Evolutionary conservation across 1,140 invertebrate species (phyloP).

Genomic region (Trichonephila clavata): DNA sequence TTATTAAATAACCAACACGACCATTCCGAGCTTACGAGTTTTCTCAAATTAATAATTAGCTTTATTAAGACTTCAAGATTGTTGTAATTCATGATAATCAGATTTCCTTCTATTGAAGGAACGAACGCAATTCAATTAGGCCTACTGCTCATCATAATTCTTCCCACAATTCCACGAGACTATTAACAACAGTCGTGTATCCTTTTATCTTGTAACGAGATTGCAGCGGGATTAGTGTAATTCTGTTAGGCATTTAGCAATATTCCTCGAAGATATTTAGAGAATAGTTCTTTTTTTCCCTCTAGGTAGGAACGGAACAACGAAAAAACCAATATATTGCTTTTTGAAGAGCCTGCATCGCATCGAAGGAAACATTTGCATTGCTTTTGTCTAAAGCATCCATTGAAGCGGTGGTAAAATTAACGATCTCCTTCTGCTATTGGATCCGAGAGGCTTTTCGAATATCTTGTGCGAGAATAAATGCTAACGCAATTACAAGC

Average conservation of each 20-base stretch:
- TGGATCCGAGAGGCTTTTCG: background rate
- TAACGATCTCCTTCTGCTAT: background rate
- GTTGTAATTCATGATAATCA: conserved; percentile 1
- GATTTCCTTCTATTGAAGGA: background rate
- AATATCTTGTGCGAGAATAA: background rate
- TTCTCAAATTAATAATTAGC: conserved; percentile 13
- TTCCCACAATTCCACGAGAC: background rate
- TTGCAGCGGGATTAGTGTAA: background rate
- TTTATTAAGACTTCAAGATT: conserved; percentile 17
- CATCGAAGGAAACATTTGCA: background rate
- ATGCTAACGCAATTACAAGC: conserved; percentile 9
- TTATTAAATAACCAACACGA: background rate
- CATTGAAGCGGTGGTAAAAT: background rate
- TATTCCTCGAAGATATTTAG: conserved; percentile 13
- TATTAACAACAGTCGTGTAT: background rate
- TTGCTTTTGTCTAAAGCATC: background rate
- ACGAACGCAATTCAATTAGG: conserved; percentile 12
- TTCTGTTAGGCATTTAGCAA: background rate
- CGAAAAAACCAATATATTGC: background rate
- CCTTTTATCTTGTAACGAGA: conserved; percentile 6
- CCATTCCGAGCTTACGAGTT: background rate
- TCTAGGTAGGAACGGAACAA: background rate
- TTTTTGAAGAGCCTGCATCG: background rate
- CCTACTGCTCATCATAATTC: background rate
- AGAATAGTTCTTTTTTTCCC: background rate